These are phyloP conservation scores for Apteryx mantelli DNA, from an alignment of 2,113 vertebrate species.

Conservation along the genomic window DNA sequence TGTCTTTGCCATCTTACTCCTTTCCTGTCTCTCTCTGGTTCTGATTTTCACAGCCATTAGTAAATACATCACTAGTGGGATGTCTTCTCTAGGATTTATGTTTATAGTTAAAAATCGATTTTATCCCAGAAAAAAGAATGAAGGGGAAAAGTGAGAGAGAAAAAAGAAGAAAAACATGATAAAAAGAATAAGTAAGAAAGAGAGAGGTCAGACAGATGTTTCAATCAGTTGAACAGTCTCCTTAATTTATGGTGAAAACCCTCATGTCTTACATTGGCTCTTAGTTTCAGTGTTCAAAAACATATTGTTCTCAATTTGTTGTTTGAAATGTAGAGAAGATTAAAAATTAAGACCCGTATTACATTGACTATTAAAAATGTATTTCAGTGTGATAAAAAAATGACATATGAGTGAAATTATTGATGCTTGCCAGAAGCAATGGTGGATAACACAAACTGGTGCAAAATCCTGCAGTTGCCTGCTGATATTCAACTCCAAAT, in stretches of 20 bases:
- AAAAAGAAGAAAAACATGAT: neutral
- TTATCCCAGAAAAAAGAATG: neutral
- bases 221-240: neutral
- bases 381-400: neutral
- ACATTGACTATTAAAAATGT: neutral
- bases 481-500: neutral
- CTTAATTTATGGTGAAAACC: neutral
- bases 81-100: slow-evolving; percentile 46
- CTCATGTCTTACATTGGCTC: neutral
- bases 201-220: neutral
- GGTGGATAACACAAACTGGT: neutral
- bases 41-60: slow-evolving; percentile 59
- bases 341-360: neutral
- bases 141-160: neutral
- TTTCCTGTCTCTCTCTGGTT: slow-evolving; percentile 54
- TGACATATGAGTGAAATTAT: neutral
- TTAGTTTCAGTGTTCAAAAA: neutral
- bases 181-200: neutral
- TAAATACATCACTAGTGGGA: slow-evolving; percentile 34
- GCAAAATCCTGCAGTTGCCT: neutral
- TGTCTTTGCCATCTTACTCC: slow-evolving; percentile 58
- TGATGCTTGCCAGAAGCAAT: slow-evolving; percentile 3
- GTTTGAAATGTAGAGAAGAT: neutral
- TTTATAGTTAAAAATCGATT: slow-evolving; percentile 50
- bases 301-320: neutral